Conservation (phyloP, 2,888 invertebrate species). For the Drosophila villosipedis region DNA sequence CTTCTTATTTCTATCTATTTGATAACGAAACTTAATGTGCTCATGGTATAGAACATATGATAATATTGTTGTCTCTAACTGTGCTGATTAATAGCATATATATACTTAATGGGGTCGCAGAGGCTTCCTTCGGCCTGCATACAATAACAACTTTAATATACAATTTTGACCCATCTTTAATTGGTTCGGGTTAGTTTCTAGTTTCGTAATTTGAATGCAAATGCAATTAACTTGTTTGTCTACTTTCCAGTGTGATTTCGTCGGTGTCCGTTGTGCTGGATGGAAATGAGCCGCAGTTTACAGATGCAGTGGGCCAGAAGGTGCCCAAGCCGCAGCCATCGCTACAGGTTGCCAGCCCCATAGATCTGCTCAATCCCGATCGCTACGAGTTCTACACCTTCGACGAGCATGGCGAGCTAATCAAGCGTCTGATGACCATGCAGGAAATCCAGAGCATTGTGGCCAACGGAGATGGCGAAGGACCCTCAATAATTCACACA, state of each 20-base stretch:
- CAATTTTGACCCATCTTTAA: background rate
- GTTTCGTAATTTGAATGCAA: background rate
- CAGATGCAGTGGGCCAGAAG: conserved; percentile 90
- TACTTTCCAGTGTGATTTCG: conserved; percentile 87
- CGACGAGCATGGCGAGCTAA: conserved; percentile 92
- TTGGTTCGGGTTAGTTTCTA: background rate
- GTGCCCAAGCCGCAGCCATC: conserved; percentile 88
- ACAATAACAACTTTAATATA: background rate
- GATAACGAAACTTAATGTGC: background rate
- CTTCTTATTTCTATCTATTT: background rate
- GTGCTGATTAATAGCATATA: background rate
- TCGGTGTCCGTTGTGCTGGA: conserved; percentile 89
- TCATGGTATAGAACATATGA: background rate
- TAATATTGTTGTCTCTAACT: background rate
- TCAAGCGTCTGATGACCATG: conserved; percentile 93
- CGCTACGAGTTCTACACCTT: conserved; percentile 95
- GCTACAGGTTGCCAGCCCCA: conserved; percentile 91
- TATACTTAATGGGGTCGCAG: background rate
- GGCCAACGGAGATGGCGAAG: conserved; percentile 91
- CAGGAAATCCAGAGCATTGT: conserved; percentile 94
- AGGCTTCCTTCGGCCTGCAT: background rate
- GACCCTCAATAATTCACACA: conserved; percentile 84
- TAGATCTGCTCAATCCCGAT: conserved; percentile 92
- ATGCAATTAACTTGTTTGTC: background rate
- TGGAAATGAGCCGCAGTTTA: conserved; percentile 87